These are phyloP conservation scores for Solea solea DNA, from an alignment of 2,113 vertebrate genomes.

Conservation along the genomic window DNA sequence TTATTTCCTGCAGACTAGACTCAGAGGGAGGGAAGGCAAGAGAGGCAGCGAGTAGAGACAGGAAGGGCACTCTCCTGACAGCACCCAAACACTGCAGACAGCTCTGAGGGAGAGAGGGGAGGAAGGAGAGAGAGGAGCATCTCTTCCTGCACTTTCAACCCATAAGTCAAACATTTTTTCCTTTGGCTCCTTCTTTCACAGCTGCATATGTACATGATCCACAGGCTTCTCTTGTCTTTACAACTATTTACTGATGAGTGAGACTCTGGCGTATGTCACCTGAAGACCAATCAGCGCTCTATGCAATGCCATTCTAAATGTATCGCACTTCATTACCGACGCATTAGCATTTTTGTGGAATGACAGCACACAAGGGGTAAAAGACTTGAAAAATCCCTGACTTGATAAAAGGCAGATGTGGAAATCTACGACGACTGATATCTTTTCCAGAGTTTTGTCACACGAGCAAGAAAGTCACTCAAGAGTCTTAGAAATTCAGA, in stretches of 20 bases:
- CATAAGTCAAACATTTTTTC: conserved; percentile 58
- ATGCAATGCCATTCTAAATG: conserved; percentile 36
- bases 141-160: conserved; percentile 55
- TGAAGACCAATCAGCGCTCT: not conserved
- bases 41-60: conserved; percentile 6
- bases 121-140: conserved; percentile 33
- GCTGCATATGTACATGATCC: conserved; percentile 14
- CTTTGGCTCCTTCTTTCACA: conserved; percentile 22
- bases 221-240: conserved; percentile 36
- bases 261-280: conserved; percentile 32
- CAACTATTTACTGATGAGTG: conserved; percentile 23
- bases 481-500: not conserved
- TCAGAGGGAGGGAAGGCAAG: conserved; percentile 33
- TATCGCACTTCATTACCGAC: not conserved
- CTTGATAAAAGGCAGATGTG: conserved; percentile 84
- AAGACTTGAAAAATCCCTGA: conserved; percentile 75
- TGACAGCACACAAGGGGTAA: conserved; percentile 70
- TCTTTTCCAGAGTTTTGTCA: conserved; percentile 70
- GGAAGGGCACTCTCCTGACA: conserved; percentile 48
- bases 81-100: conserved; percentile 58
- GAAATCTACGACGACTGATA: conserved; percentile 69
- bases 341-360: conserved; percentile 62
- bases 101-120: conserved; percentile 36
- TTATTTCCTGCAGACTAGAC: conserved; percentile 76
- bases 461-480: conserved; percentile 26